Conservation (phyloP, 2,113 vertebrate species). For the Syngnathus typhle region DNA sequence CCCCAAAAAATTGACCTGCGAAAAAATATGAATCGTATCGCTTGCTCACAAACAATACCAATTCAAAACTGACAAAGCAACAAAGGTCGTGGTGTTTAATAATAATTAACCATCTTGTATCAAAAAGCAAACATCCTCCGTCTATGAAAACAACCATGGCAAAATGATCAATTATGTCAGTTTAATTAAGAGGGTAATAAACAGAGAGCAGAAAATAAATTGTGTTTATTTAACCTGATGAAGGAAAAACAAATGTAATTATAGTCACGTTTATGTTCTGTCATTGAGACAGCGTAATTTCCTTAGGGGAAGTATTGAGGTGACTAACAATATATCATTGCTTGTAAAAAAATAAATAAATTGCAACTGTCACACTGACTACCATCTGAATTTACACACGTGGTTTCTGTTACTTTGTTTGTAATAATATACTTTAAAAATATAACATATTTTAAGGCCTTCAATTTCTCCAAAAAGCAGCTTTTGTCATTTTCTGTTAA, state of each 20-base stretch:
- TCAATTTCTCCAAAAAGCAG: too few species aligned
- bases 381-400: slow-evolving; percentile 20
- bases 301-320: slow-evolving; percentile 31
- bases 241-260: slow-evolving; percentile 14
- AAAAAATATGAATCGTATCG: not conserved
- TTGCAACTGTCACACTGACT: slow-evolving; percentile 2
- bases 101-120: slow-evolving; percentile 3
- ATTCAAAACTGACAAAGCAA: not conserved
- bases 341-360: slow-evolving; percentile 1
- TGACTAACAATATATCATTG: slow-evolving; percentile 17
- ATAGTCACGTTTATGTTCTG: slow-evolving; percentile 21
- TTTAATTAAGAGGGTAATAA: slow-evolving; percentile 13
- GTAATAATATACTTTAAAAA: not conserved
- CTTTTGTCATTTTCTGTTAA: too few species aligned
- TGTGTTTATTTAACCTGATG: not conserved
- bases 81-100: not conserved
- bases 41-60: not conserved
- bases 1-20: not conserved
- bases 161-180: slow-evolving; percentile 19
- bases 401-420: slow-evolving; percentile 11
- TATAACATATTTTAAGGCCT: too few species aligned
- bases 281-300: slow-evolving; percentile 33
- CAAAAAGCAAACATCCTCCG: slow-evolving; percentile 13
- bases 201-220: not conserved
- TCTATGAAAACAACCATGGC: slow-evolving; percentile 10